Evolutionary conservation across 2,113 vertebrate genomes (phyloP).

Genomic region (Brienomyrus longianalis): DNA sequence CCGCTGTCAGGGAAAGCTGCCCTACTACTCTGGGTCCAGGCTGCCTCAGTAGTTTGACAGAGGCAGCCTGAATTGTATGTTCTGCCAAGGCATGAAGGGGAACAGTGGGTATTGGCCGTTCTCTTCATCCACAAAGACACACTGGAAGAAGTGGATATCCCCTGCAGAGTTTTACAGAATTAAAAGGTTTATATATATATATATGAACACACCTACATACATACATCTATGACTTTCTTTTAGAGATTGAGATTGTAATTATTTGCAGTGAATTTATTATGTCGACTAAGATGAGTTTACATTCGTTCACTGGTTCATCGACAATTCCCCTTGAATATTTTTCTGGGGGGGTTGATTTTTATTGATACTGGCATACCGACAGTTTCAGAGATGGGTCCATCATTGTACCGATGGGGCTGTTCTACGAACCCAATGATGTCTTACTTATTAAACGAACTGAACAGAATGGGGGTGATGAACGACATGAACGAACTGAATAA

Average conservation of each 20-base stretch:
- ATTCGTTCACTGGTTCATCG: background rate
- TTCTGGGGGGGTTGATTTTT: background rate
- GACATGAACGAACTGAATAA: background rate
- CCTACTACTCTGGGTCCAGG: background rate
- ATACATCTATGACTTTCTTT: background rate
- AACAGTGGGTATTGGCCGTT: conserved; percentile 66
- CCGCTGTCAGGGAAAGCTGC: background rate
- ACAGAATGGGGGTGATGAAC: background rate
- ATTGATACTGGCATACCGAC: background rate
- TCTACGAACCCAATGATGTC: background rate
- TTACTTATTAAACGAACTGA: background rate
- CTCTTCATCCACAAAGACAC: conserved; percentile 69
- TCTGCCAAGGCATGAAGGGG: conserved; percentile 59
- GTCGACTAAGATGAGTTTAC: background rate
- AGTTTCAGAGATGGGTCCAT: background rate
- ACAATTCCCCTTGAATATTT: background rate
- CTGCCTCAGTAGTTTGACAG: background rate
- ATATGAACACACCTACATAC: background rate
- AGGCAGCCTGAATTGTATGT: conserved; percentile 37
- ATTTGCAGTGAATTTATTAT: background rate
- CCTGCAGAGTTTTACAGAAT: conserved; percentile 40
- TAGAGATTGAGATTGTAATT: background rate
- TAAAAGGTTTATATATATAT: background rate
- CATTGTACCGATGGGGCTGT: background rate
- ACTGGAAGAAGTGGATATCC: conserved; percentile 68